Evolutionary conservation across 2,888 invertebrate species (phyloP), one percentile per base, ranked within the genome.

Genomic region (Drosophila anceps): DNA sequence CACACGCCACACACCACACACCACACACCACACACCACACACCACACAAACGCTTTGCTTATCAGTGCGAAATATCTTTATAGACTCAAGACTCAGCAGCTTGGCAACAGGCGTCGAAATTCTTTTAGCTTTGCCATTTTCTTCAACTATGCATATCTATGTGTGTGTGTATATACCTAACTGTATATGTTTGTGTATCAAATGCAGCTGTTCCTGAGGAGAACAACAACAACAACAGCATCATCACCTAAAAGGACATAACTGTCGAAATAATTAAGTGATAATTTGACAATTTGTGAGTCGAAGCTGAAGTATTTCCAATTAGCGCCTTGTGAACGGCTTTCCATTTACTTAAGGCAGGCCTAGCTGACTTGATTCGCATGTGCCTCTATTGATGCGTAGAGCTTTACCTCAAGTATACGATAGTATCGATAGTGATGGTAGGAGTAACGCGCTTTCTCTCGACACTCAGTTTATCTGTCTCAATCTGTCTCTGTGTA

Each of bases 11-110:
- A n/a, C n/a, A n/a, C n/a, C n/a, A n/a, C n/a, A n/a, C n/a, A n/a
- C n/a, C n/a, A n/a, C n/a, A n/a, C n/a, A n/a, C n/a, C n/a, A n/a
- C n/a, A n/a, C n/a, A n/a, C n/a, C n/a, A n/a, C n/a, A 31, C 35
- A 29, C 29, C 48, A 48, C 29, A 48, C n/a, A 15, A 41, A 41
- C 29, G 15, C n/a, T 10, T 13, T 10, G 44, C 71, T 70, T 71
- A 71, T 71, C 71, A 48, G n/a, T 10, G 15, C n/a, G 13, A 37
- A 69, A 63, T 63, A 71, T 71, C 58, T 71, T 70, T 71, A 64
- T 71, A 50, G 51, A 41, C 51, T 44, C n/a, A 10, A 20, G 24
- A 8, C n/a, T 35, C 54, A 29, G 13, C 9, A 24, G 29, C 67
- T 51, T 68, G 58, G 43, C 50, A 68, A 68, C 63, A 63, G 31